Base-by-base conservation (phyloP, 1,140 invertebrate genomes). In the Brachionus sp. region DNA sequence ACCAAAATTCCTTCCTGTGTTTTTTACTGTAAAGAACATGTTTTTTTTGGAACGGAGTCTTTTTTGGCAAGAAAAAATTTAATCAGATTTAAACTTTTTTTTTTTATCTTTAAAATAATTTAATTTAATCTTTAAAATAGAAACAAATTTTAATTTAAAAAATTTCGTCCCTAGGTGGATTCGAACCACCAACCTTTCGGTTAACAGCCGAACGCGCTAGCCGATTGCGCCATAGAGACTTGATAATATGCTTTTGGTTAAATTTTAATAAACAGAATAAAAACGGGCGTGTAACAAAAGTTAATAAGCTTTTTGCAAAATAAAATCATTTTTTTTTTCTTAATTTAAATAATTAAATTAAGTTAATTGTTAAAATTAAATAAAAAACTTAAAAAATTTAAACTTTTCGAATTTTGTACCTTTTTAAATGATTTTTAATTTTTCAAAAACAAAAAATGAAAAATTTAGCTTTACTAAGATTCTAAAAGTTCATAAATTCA, bases 111-210 rank as follows among this genome's bases (percentile, higher is more conserved):
- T n/a, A n/a, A n/a, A n/a, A n/a, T n/a, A n/a, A n/a, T n/a, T n/a
- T n/a, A n/a, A n/a, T n/a, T n/a, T 7, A 13, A 62, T 19, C 7
- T 33, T n/a, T 64, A 23, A 23, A 16, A 29, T 64, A 6, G 1
- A 64, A 50, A 16, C 5, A 46, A 16, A 16, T 13, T 13, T 46
- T 16, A 2, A 64, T 10, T 12, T 7, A 64, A 64, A 64, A 64
- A 64, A 64, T 16, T 64, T 64, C 57, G 57, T 64, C 57, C 57
- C 57, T 64, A 64, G 57, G 57, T 64, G 57, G 57, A 64, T 64
- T 64, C 57, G 57, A 64, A 64, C 57, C 57, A 64, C 57, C 57
- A 64, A 64, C 57, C 57, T 64, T 64, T 64, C 57, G 57, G 57
- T 64, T 64, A 64, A 64, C 57, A 64, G 57, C 57, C 57, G 57